These are phyloP conservation scores for Branchinecta sandiegonensis DNA, from an alignment of 2,888 invertebrate genomes.

Conservation along the genomic window DNA sequence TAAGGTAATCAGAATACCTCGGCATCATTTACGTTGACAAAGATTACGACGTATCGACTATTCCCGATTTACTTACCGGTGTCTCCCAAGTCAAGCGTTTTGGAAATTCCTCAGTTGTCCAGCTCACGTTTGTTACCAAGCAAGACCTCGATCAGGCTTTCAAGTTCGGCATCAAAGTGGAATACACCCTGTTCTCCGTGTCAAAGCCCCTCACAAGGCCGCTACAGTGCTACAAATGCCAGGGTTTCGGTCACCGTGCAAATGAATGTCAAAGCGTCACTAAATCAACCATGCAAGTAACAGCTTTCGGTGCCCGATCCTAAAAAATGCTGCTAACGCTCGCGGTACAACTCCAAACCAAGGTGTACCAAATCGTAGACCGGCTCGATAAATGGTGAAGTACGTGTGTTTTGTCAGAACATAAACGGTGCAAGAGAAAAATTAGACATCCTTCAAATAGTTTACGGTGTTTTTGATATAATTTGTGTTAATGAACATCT, in stretches of 20 bases:
- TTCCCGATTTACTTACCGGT: not conserved
- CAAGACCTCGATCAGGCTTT: not conserved
- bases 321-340: not conserved
- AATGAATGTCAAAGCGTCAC: not conserved
- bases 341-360: not conserved
- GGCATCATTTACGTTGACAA: not conserved
- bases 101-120: slow-evolving; percentile 12
- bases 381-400: slow-evolving; percentile 15
- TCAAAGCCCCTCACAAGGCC: slow-evolving; percentile 7
- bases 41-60: not conserved
- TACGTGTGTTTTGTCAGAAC: not conserved
- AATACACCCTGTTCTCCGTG: not conserved
- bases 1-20: not conserved
- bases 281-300: not conserved
- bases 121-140: not conserved
- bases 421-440: not conserved
- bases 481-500: slow-evolving; percentile 7
- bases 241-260: not conserved
- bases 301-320: not conserved
- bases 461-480: slow-evolving; percentile 1
- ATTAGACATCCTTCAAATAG: slow-evolving; percentile 13
- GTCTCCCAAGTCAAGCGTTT: not conserved
- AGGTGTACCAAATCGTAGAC: not conserved
- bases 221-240: slow-evolving; percentile 2
- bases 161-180: slow-evolving; percentile 6